These are phyloP conservation scores for Laticauda colubrina DNA, from an alignment of 2,113 vertebrate genomes.

Conservation along the genomic window DNA sequence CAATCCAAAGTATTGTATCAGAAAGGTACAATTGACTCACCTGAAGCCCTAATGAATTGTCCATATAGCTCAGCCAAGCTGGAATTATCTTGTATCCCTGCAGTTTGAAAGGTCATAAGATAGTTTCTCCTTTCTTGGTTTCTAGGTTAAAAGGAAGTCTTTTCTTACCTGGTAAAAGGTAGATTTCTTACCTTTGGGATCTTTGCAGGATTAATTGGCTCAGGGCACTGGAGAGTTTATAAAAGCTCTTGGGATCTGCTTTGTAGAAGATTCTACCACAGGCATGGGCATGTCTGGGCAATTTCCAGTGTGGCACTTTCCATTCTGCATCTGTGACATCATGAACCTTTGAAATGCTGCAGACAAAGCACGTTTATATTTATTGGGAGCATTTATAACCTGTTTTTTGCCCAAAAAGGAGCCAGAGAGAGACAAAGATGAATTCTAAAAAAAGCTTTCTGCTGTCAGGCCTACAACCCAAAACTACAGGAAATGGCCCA, in stretches of 20 bases:
- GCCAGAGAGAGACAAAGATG: neutral
- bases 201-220: neutral
- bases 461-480: neutral
- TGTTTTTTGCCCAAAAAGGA: neutral
- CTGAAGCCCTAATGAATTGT: neutral
- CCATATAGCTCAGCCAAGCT: neutral
- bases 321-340: neutral
- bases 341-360: neutral
- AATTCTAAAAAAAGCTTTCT: neutral
- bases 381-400: neutral
- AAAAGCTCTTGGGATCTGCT: neutral
- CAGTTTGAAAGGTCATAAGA: neutral
- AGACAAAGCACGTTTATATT: neutral
- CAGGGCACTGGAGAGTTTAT: neutral
- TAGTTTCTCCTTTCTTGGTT: neutral
- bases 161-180: neutral
- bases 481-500: neutral
- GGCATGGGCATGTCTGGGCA: neutral
- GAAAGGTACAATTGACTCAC: neutral
- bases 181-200: neutral
- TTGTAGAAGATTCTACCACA: neutral
- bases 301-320: neutral
- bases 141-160: neutral
- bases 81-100: neutral
- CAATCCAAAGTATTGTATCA: neutral